A percentile compares a stretch with the other conserved stretches of the same genome.
These are phyloP conservation scores for Zoanthus sociatus DNA, from an alignment of 92 coral and sea anemone species.

Conservation along the genomic window DNA sequence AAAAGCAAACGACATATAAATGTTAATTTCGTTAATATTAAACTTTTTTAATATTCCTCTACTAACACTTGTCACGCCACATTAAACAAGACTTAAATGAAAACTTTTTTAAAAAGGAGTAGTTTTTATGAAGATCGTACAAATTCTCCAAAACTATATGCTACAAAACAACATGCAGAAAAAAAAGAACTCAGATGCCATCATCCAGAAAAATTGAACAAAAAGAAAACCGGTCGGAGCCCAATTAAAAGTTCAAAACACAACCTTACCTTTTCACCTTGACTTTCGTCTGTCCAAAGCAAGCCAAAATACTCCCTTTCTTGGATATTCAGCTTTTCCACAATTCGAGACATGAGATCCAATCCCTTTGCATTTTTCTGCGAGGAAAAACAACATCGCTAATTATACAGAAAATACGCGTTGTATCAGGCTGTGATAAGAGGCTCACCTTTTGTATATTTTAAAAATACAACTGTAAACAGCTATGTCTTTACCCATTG, in stretches of 20 bases:
- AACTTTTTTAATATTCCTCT: conserved; percentile 7
- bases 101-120: background rate
- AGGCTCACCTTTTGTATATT: no score
- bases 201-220: background rate
- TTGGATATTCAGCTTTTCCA: conserved; percentile 82
- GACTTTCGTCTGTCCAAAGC: conserved; percentile 75
- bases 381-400: conserved; percentile 20
- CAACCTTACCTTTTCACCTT: conserved; percentile 83
- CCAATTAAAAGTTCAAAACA: background rate
- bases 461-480: background rate
- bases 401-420: background rate
- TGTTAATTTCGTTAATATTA: conserved; percentile 28
- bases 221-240: background rate
- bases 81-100: background rate
- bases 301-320: conserved; percentile 97
- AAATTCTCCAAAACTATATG: background rate
- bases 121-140: background rate
- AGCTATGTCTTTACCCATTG: background rate
- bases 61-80: conserved; percentile 27
- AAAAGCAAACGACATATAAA: conserved; percentile 13
- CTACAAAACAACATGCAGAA: background rate
- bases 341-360: conserved; percentile 85
- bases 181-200: background rate
- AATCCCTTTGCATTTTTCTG: conserved; percentile 98
- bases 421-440: conserved; percentile 10